Base-by-base conservation (phyloP, 2,888 invertebrate genomes). In the Cheilosia pagana region DNA sequence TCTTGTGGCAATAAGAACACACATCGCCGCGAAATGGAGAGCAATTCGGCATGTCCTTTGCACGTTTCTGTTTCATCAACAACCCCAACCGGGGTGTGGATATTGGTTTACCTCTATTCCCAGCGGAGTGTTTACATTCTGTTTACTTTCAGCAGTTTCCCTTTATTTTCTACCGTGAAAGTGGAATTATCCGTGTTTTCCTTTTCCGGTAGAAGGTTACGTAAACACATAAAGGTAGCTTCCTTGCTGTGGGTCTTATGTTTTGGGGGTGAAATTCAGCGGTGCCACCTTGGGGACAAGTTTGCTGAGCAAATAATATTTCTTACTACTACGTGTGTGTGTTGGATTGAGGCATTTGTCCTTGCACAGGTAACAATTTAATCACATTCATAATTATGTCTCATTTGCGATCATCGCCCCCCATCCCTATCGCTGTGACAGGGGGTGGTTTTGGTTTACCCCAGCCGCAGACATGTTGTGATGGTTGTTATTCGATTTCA, bases 61-160 rank as follows among this genome's bases (percentile, higher is more conserved):
- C 59, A 5, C 21, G 28, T n/a, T 71, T 5, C 55, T 55, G 41
- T 53, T 39, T 78, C 71, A 60, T 53, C 60, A 55, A 39, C 63
- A 72, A 52, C 63, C 65, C 35, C 12, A 16, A 45, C 23, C 23
- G 19, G 60, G 43, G 35, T 35, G 35, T 3, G 53, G 41, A 41
- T 78, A 78, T 83, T 83, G 82, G 71, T 78, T 83, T 65, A 68
- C 72, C 68, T 78, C 68, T 72, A 83, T 78, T 83, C 82, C 82
- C 82, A 74, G 52, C 23, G 82, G 82, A 35, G 82, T 83, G 45
- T 78, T 83, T 83, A 83, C 63, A 83, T 83, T 83, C 78, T 68
- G 48, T 78, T 72, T 72, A 67, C 78, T 78, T 74, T 67, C 21
- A 21, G 7, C 41, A 25, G 14, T 14, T 70, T 55, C 25, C 45